Evolutionary conservation across 2,888 invertebrate genomes (phyloP).

Genomic region (Erynnis tages): DNA sequence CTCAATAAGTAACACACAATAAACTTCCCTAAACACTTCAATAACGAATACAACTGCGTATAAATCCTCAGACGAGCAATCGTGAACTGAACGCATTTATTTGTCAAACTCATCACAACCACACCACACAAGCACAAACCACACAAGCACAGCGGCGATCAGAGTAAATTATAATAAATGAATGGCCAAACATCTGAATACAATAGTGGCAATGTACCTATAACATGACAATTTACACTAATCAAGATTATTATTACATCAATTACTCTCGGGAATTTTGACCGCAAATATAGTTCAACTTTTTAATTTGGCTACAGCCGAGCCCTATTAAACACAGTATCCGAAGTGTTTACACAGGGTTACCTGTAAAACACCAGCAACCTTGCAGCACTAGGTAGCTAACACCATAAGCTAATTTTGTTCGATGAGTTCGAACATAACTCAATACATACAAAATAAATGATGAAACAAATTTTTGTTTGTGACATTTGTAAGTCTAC

Average conservation of each 20-base stretch:
- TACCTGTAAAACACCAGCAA: no score
- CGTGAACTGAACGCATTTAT: constrained; percentile 25
- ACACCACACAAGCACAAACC: no score
- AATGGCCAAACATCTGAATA: constrained; percentile 39
- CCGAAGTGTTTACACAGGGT: no score
- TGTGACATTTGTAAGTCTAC: no score
- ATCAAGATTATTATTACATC: constrained; percentile 8
- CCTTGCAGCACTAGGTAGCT: no score
- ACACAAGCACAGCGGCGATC: constrained; percentile 31
- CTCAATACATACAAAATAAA: no score
- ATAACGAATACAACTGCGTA: neutral
- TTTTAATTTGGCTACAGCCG: neutral
- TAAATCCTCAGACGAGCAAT: neutral
- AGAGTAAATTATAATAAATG: constrained; percentile 45
- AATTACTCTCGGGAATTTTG: neutral
- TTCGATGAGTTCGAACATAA: no score
- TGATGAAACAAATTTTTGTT: no score
- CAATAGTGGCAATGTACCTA: constrained; percentile 7
- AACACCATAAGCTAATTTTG: no score
- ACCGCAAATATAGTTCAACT: no score
- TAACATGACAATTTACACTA: no score
- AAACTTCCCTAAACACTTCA: neutral
- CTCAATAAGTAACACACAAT: neutral
- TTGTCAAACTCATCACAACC: constrained; percentile 36
- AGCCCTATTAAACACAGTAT: neutral